Conservation (phyloP, 2,888 invertebrate species). For the Ectobius pallidus region DNA sequence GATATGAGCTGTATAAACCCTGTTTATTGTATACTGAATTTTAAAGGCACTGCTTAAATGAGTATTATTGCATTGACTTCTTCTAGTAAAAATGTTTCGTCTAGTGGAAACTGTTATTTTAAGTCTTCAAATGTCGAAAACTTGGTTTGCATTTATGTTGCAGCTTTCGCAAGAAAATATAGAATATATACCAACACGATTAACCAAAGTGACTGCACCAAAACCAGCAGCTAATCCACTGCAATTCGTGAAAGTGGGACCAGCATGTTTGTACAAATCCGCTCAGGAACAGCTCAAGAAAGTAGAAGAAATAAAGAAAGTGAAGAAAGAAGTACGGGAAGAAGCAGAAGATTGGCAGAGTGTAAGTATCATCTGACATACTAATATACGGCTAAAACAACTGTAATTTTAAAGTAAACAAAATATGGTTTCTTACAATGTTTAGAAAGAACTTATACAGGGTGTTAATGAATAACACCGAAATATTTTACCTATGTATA, state of each 20-base stretch:
- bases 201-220: slow-evolving; percentile 75
- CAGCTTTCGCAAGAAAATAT: slow-evolving; percentile 44
- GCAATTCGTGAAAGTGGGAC: slow-evolving; percentile 88
- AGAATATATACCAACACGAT: slow-evolving; percentile 55
- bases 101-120: no score
- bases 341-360: slow-evolving; percentile 92
- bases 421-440: no score
- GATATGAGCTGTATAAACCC: no score
- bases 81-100: no score
- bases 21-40: no score
- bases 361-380: slow-evolving; percentile 68
- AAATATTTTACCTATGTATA: no score
- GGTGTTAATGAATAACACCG: background rate
- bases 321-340: slow-evolving; percentile 79
- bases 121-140: no score
- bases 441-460: background rate
- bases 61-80: no score
- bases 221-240: slow-evolving; percentile 87
- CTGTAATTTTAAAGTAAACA: no score
- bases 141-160: no score
- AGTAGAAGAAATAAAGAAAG: slow-evolving; percentile 83
- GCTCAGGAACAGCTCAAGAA: slow-evolving; percentile 85
- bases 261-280: slow-evolving; percentile 83
- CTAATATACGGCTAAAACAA: no score
- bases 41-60: no score